These are phyloP conservation scores for Phania funesta DNA, from an alignment of 2,888 invertebrate genomes.

Conservation along the genomic window DNA sequence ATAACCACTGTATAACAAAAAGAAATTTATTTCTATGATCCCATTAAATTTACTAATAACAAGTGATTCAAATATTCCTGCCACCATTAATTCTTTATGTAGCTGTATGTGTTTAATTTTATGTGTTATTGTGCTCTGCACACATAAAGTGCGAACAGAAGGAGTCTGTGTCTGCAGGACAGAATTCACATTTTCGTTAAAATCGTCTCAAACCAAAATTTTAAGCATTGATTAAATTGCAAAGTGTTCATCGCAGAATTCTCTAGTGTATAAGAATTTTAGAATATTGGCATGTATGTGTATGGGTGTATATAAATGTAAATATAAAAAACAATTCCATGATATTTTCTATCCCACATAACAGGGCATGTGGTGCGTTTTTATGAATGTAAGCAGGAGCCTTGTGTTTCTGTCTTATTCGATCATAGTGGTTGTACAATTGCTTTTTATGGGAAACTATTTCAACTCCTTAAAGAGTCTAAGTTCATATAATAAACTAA, in stretches of 20 bases:
- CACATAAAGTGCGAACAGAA: background rate
- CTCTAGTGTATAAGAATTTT: background rate
- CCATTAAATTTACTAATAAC: background rate
- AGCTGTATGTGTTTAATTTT: no score
- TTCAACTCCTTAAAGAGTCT: no score
- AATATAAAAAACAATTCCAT: background rate
- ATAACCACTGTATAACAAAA: conserved; percentile 13
- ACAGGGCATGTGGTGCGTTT: background rate
- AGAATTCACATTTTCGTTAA: conserved; percentile 7
- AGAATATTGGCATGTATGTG: background rate
- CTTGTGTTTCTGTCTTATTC: background rate
- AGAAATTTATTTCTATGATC: background rate
- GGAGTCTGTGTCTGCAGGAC: background rate
- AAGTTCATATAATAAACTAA: no score
- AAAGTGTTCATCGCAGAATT: background rate
- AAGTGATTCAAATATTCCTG: background rate
- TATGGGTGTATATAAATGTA: conserved; percentile 3
- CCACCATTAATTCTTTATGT: background rate
- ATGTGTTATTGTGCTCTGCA: no score
- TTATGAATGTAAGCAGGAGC: background rate
- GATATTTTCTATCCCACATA: background rate
- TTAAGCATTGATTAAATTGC: conserved; percentile 38
- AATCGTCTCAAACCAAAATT: conserved; percentile 21
- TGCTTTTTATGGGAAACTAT: background rate
- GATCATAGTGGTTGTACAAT: no score